These are phyloP conservation scores for Ephestia elutella DNA, from an alignment of 1,140 invertebrate species.

Conservation along the genomic window DNA sequence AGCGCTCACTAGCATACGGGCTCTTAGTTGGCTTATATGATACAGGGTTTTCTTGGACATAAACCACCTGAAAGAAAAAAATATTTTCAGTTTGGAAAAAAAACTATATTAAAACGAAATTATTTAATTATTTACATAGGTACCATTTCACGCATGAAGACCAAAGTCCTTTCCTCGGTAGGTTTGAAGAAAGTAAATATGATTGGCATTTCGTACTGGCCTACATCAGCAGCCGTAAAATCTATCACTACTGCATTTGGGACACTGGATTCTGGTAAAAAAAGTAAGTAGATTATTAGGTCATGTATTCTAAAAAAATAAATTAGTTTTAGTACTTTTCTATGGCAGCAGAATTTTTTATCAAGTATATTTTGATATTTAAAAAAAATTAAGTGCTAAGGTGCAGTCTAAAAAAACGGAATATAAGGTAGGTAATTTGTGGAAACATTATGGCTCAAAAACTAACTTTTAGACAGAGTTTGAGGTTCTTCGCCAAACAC, in stretches of 20 bases:
- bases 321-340: no score
- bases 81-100: constrained; percentile 3
- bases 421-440: no score
- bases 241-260: constrained; percentile 28
- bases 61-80: constrained; percentile 37
- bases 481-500: constrained; percentile 36
- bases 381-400: no score
- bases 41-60: constrained; percentile 30
- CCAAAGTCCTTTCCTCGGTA: constrained; percentile 33
- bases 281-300: no score
- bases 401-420: no score
- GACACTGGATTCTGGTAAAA: constrained; percentile 35
- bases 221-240: constrained; percentile 38
- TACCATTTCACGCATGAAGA: constrained; percentile 54
- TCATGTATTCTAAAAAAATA: no score
- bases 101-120: no score
- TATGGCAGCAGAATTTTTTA: no score
- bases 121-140: no score
- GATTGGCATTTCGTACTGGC: constrained; percentile 55
- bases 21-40: constrained; percentile 22
- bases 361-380: no score
- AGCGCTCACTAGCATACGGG: constrained; percentile 34
- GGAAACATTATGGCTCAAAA: background rate
- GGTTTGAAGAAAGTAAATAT: constrained; percentile 44
- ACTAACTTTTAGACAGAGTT: constrained; percentile 25